phyloP scores from a whole-genome alignment of 2,113 vertebrate genomes.

The Labrus mixtus region DNA sequence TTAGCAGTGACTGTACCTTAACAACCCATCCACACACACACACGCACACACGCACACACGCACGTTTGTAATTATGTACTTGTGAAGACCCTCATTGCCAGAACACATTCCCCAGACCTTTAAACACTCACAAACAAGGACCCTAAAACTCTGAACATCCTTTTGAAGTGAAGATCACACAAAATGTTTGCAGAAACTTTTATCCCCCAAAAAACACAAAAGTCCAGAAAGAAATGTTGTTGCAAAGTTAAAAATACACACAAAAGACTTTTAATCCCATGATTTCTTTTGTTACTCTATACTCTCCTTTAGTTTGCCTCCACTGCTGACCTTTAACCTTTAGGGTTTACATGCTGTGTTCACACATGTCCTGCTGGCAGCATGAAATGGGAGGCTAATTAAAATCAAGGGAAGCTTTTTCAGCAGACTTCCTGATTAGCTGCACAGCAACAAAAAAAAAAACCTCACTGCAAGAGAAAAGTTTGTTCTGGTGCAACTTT shows the following conservation, averaged over 20 bases:
- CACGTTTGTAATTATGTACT: constrained; percentile 53
- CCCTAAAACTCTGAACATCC: constrained; percentile 16
- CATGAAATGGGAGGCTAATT: constrained; percentile 62
- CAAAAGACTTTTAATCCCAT: neutral
- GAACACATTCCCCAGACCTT: constrained; percentile 18
- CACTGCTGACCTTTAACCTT: constrained; percentile 48
- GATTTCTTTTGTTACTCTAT: neutral
- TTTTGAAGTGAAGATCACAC: constrained; percentile 20
- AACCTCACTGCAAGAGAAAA: neutral
- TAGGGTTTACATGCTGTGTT: constrained; percentile 25
- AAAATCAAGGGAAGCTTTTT: constrained; percentile 56
- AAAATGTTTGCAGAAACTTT: neutral
- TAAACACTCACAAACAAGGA: constrained; percentile 24
- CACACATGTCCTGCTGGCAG: constrained; percentile 54
- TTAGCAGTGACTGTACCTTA: constrained; percentile 63
- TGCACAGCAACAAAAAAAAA: neutral
- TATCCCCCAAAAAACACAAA: neutral
- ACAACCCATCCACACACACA: constrained; percentile 24
- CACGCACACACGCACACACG: constrained; percentile 28
- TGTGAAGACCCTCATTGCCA: constrained; percentile 55
- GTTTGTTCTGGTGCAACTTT: neutral
- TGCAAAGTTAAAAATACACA: neutral
- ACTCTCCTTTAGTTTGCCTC: constrained; percentile 24
- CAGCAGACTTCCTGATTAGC: constrained; percentile 41
- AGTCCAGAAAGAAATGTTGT: neutral